Conservation (phyloP, 2,113 vertebrate species). For the Mirounga angustirostris region DNA sequence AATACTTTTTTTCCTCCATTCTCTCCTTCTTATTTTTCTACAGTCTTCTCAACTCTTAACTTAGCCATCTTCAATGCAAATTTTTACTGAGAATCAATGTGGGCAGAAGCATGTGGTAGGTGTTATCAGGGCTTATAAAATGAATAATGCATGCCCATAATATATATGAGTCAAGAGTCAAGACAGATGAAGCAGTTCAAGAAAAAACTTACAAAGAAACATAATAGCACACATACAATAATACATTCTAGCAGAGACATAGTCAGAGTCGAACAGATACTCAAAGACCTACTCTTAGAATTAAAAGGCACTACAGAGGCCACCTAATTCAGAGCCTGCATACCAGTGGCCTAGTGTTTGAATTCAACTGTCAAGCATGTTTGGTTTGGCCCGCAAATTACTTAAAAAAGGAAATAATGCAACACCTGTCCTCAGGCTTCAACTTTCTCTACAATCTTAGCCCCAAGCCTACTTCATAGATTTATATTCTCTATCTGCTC, state of each 20-base stretch:
- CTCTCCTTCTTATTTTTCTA: constrained; percentile 26
- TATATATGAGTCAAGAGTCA: constrained; percentile 60
- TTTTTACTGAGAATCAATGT: constrained; percentile 59
- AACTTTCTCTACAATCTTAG: neutral
- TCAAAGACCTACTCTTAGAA: neutral
- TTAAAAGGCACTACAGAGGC: neutral
- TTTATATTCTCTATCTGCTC: neutral
- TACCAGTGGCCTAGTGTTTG: neutral
- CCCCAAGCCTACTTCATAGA: neutral
- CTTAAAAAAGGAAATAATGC: neutral
- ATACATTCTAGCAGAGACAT: neutral
- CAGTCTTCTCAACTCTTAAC: neutral
- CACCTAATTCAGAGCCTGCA: neutral
- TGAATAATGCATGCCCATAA: constrained; percentile 57
- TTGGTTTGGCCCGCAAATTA: neutral
- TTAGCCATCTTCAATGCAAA: constrained; percentile 59
- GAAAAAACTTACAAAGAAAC: constrained; percentile 18
- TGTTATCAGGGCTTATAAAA: constrained; percentile 66
- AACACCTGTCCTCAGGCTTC: neutral
- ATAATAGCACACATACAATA: neutral
- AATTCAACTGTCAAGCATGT: neutral
- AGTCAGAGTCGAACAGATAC: neutral
- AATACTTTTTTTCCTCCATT: neutral
- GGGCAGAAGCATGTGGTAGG: constrained; percentile 62
- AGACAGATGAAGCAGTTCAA: constrained; percentile 60